Evolutionary conservation across 2,888 invertebrate species (phyloP), one percentile per base, ranked within the genome.

Genomic region (Eupelmus urozonus): DNA sequence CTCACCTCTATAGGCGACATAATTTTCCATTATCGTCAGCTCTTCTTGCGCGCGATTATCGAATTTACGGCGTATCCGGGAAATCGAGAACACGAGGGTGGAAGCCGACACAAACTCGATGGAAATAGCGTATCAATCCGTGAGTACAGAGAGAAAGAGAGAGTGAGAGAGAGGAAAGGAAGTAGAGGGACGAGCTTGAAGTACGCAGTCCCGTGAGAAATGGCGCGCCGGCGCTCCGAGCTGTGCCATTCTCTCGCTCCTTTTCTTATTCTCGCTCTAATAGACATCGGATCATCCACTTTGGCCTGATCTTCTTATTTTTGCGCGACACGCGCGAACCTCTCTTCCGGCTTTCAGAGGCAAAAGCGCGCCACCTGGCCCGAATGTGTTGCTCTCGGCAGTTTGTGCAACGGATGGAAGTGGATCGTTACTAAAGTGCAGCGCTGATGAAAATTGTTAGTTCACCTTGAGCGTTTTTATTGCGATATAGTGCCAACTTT

Each of bases 51-150:
- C 16, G 62, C 85, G 82, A 85, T 84, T 85, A 85, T 85, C 85
- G 84, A 85, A 83, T 85, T 85, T 83, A 84, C 59, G 72, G 40
- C 4, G 16, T 81, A 59, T 27, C 70, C 49, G 45, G 27, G 40
- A 69, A 69, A 69, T 69, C 45, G 57, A 59, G 57, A 69, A 66
- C 51, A 66, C 29, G 69, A 49, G 1, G 18, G n/a, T 57, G 27
- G 86, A 86, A 85, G 83, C 81, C 83, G 81, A 83, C 85, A 84
- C 85, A 85, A 88, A 89, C 86, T 86, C 87, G 86, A 85, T 86
- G 85, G 87, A 85, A 89, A 88, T 89, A 88, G 89, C 87, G 88
- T 88, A 88, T 89, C 88, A 89, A 88, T 88, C 87, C 86, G 87
- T 87, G 85, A 88, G 87, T 87, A 87, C 88, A 86, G 85, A 87